A percentile compares a stretch with the other conserved stretches of the same genome.
These are phyloP conservation scores for Aphaenogaster rudis DNA, from an alignment of 1,140 invertebrate species.

Conservation along the genomic window DNA sequence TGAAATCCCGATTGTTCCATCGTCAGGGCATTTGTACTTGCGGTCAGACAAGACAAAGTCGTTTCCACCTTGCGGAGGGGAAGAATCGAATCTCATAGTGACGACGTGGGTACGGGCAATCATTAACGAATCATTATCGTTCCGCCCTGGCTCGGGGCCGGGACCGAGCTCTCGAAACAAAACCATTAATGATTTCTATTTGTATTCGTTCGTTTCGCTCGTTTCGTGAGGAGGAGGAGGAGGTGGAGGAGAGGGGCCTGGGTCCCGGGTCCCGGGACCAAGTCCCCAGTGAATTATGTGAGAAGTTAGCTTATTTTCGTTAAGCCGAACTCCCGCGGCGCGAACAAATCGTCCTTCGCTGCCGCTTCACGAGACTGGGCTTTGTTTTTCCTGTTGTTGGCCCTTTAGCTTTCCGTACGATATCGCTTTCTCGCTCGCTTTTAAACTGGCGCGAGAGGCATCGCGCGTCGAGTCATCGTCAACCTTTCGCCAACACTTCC, in stretches of 20 bases:
- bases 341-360: slow-evolving; percentile 84
- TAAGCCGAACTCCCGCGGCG: slow-evolving; percentile 84
- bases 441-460: neutral
- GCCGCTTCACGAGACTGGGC: slow-evolving; percentile 69
- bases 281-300: slow-evolving; percentile 85
- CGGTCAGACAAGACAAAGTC: slow-evolving; percentile 50
- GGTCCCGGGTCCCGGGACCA: slow-evolving; percentile 69
- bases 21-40: slow-evolving; percentile 19
- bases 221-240: slow-evolving; percentile 60
- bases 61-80: slow-evolving; percentile 46
- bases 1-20: slow-evolving; percentile 79
- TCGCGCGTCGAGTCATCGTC: slow-evolving; percentile 43
- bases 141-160: slow-evolving; percentile 63
- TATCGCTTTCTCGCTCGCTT: slow-evolving; percentile 35
- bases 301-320: slow-evolving; percentile 86
- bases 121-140: slow-evolving; percentile 85
- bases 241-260: slow-evolving; percentile 15
- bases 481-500: slow-evolving; percentile 14
- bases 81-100: slow-evolving; percentile 45
- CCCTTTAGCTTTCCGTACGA: slow-evolving; percentile 66
- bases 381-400: slow-evolving; percentile 78
- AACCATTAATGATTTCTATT: slow-evolving; percentile 87
- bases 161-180: slow-evolving; percentile 80
- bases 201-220: slow-evolving; percentile 81
- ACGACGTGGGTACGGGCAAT: slow-evolving; percentile 71